phyloP scores from a whole-genome alignment of 2,113 vertebrate genomes.

The Ammospiza caudacuta region DNA sequence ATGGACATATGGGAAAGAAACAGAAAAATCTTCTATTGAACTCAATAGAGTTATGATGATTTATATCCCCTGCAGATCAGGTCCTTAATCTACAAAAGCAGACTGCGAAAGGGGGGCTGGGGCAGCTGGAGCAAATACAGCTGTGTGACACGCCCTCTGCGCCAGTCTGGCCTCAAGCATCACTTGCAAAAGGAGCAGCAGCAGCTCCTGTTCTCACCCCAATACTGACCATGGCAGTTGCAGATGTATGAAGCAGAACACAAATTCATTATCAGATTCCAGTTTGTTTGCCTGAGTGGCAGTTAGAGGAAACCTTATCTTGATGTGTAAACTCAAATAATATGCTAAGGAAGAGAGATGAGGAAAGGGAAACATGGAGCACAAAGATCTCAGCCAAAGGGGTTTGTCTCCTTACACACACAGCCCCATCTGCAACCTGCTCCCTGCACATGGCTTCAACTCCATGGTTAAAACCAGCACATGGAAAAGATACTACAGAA shows the following conservation, averaged over 20 bases:
- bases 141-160: neutral
- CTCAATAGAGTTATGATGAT: neutral
- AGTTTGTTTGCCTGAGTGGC: neutral
- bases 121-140: neutral
- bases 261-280: slow-evolving; percentile 12
- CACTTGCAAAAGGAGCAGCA: neutral
- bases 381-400: neutral
- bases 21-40: neutral
- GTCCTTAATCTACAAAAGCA: neutral
- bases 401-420: neutral
- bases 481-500: slow-evolving; percentile 15
- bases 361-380: neutral
- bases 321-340: neutral
- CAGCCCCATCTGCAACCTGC: neutral
- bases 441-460: neutral
- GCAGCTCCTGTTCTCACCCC: neutral
- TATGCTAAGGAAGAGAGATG: neutral
- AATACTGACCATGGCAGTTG: neutral
- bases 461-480: neutral
- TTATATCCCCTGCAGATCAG: neutral
- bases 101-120: neutral
- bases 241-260: neutral
- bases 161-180: neutral
- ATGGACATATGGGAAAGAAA: neutral
- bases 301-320: neutral